Evolutionary conservation across 2,888 invertebrate species (phyloP), one percentile per base, ranked within the genome.

Genomic region (Heliconius ismenius): DNA sequence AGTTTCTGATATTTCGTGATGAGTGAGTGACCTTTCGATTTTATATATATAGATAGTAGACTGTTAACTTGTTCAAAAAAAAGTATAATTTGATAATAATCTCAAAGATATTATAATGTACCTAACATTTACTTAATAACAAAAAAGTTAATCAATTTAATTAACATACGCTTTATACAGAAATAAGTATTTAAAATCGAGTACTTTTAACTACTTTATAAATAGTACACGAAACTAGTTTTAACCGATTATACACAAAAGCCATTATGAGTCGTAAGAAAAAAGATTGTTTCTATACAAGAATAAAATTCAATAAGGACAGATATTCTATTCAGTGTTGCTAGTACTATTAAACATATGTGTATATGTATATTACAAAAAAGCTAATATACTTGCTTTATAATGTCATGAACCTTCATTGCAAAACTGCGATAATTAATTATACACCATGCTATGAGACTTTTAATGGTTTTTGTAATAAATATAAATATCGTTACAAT

Each of bases 341-440:
- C 11, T 58, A n/a, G 58, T 58, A 11, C 3, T n/a, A 9, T 58
- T n/a, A 1, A 11, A 60, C 3, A n/a, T n/a, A n/a, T n/a, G n/a
- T n/a, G n/a, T 28, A 24, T 24, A 49, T 18, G 26, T 49, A 54
- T 18, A 13, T 69, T 69, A 32, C 2, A 54, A 21, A 26, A 60
- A 62, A 21, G 43, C 39, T 26, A 24, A 24, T 43, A 62, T 26
- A 26, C 26, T 15, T 63, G 28, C 60, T 11, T 24, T 43, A 64
- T 75, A 67, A 73, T 68, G 69, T 69, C 79, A 77, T 74, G 76
- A 64, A 76, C 58, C 54, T 79, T 64, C 75, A 79, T 76, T 72
- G 74, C 72, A 72, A 60, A 76, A 67, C 72, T 74, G 73, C 74
- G 74, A 74, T 72, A 74, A 54, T 60, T 65, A 28, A 75, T 28